Evolutionary conservation across 2,797 vertebrate species (phyloP), one percentile per base, ranked within the genome.

Genomic region (Poeciliopsis turneri): DNA sequence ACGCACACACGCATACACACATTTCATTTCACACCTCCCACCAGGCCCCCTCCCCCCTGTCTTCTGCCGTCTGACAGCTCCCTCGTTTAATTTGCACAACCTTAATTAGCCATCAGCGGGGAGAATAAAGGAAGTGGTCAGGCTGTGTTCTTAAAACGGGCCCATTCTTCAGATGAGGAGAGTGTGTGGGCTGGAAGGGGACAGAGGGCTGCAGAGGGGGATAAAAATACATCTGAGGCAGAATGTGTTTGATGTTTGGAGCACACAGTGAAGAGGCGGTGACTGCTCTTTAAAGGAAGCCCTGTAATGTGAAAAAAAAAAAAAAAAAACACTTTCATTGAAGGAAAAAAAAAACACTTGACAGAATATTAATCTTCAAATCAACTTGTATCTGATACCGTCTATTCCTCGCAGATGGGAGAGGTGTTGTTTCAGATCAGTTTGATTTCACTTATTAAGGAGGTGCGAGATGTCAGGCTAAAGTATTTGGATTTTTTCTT

Each of bases 151-250:
- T 61, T 77, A 81, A 73, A 85, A 87, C 84, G 75, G 71, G 73
- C 25, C 41, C 43, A 69, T 69, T 69, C 66, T 69, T 69, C 66
- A 69, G 25, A 69, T 77, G 55, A 36, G 33, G 72, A 51, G 30
- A 33, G 72, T 64, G 68, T 49, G 68, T 64, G 71, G 73, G 77
- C 61, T 49, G 51, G 18, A 41, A 8, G 43, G 61, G 69, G 57
- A 59, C 74, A 47, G 83, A 72, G 39, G 75, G 28, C 15, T 36
- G 45, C 2, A n/a, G 57, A 61, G 7, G 25, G 25, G 74, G 75
- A 81, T 88, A 90, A 86, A 91, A 92, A 92, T 89, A 93, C 90
- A 92, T 92, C 92, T 90, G 86, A 93, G 86, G 78, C 77, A 53
- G 76, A 78, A 80, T 77, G 78, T 18, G 85, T 92, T 92, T 92